Evolutionary conservation across 2,797 vertebrate genomes (phyloP), one percentile per base, ranked within the genome.

Genomic region (Molossus molossus): DNA sequence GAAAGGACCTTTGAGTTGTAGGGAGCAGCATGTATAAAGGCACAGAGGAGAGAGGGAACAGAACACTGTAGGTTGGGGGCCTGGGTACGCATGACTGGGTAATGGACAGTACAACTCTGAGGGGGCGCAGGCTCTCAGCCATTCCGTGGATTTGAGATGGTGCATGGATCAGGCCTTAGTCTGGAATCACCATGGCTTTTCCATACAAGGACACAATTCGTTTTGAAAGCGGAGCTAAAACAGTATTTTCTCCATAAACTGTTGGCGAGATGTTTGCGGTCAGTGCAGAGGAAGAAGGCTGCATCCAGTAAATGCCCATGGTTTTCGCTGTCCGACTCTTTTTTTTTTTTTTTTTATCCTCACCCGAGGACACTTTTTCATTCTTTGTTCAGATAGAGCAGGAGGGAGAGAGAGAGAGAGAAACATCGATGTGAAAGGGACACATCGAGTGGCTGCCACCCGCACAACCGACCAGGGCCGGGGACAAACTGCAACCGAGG

Each of bases 251-350:
- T 94, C 87, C 33, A 6, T 81, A 62, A 79, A 65, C 40, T 14
- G 64, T 27, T 53, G 13, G 81, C 15, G 12, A 90, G 85, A 53
- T 55, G 27, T 55, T 73, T 65, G 21, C 1, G 4, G 45, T 60
- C 65, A 62, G 62, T 87, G 58, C n/a, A 29, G 87, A 96, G 60
- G 45, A 64, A 57, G 50, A 87, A 75, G 81, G 12, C 84, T 76
- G 1, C 40, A 2, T 75, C 55, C 29, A 9, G 25, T 92, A 48
- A 94, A 83, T 83, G 57, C 65, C 37, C 1, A 1, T 86, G 53
- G 40, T 72, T 94, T 94, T 84, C 37, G 58, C 65, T 11, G 12
- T 84, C 58, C 5, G 45, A 18, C 64, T 92, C 82, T 17, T 33
- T 33, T 33, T 33, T 33, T 33, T 33, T 33, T 33, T 33, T 33